These are phyloP conservation scores for Chamaetylas fuelleborni DNA, from an alignment of 2,113 vertebrate genomes.

Conservation along the genomic window DNA sequence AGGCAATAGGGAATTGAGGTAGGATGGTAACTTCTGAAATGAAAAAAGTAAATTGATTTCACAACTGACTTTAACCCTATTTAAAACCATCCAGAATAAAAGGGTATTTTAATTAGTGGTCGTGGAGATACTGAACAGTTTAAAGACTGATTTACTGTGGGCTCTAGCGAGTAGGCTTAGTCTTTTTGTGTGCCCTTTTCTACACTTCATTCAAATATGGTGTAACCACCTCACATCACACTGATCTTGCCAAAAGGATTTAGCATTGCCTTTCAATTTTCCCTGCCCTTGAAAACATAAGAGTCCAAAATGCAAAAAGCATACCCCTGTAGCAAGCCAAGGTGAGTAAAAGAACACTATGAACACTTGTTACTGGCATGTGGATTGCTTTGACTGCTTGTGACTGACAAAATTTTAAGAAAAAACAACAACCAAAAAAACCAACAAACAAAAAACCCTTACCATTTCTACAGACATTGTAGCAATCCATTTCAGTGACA, in stretches of 20 bases:
- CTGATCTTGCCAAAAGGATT: not conserved
- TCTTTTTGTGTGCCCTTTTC: not conserved
- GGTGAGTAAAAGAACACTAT: not conserved
- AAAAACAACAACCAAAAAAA: not conserved
- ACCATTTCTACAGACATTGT: constrained; percentile 81
- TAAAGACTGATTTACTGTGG: not conserved
- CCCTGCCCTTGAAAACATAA: not conserved
- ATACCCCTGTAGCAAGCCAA: not conserved
- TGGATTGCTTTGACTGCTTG: not conserved
- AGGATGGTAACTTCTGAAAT: not conserved
- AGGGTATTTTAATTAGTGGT: not conserved
- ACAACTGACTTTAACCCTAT: not conserved
- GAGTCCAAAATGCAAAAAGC: not conserved
- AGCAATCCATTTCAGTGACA: constrained; percentile 73
- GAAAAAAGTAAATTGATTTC: not conserved
- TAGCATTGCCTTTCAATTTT: not conserved
- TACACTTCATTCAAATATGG: not conserved
- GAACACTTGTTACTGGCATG: not conserved
- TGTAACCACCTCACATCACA: not conserved
- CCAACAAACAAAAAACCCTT: not conserved
- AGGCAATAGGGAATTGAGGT: not conserved
- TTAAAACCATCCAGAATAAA: not conserved
- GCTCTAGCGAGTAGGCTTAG: not conserved
- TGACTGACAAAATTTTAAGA: not conserved
- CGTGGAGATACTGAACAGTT: not conserved